Evolutionary conservation across 2,797 vertebrate species (phyloP).

Genomic region (Cetoscarus ocellatus): DNA sequence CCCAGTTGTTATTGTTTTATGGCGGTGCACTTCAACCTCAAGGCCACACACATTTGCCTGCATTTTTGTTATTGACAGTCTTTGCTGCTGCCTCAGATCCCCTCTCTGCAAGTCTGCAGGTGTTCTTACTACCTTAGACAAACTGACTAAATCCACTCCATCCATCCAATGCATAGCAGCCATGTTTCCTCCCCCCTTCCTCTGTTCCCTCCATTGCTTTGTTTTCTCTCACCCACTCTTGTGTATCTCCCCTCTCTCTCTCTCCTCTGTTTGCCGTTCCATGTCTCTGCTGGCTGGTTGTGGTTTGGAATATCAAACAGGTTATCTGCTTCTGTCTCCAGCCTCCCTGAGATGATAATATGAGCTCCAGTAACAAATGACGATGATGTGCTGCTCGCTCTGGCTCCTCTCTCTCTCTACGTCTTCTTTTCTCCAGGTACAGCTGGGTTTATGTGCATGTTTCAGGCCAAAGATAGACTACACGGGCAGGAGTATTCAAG

Average conservation of each 20-base stretch:
- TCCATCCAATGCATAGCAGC: slow-evolving; percentile 57
- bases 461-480: not conserved
- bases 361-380: slow-evolving; percentile 55
- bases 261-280: slow-evolving; percentile 32
- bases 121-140: slow-evolving; percentile 63
- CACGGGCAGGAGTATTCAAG: not conserved
- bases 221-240: slow-evolving; percentile 21
- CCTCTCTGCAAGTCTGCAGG: slow-evolving; percentile 49
- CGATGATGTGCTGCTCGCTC: slow-evolving; percentile 51
- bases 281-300: slow-evolving; percentile 40
- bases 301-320: slow-evolving; percentile 70
- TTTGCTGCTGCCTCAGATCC: slow-evolving; percentile 2
- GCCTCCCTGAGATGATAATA: slow-evolving; percentile 48
- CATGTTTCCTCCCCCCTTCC: slow-evolving; percentile 48
- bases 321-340: slow-evolving; percentile 34
- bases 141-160: slow-evolving; percentile 60
- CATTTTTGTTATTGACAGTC: too few relatives aligned
- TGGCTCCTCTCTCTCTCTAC: not conserved
- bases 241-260: slow-evolving; percentile 15
- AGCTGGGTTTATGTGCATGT: not conserved
- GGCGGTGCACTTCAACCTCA: too few relatives aligned
- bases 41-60: too few relatives aligned
- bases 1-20: too few relatives aligned
- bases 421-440: not conserved
- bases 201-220: slow-evolving; percentile 33